phyloP scores from a whole-genome alignment of 1,140 invertebrate species.

The Holotrichia oblita region DNA sequence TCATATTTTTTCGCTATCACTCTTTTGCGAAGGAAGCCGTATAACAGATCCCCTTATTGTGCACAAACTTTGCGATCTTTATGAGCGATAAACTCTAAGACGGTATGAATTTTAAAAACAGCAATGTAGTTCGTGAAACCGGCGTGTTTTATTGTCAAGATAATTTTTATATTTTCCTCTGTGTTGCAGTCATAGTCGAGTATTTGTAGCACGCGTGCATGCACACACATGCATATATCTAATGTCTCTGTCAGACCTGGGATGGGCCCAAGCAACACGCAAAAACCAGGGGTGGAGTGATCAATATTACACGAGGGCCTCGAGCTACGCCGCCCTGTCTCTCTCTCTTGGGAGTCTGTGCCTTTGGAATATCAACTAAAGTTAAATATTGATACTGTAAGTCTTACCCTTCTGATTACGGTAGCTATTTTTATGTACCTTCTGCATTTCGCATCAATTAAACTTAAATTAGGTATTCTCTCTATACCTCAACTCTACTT shows the following conservation, averaged over 20 bases:
- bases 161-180: conserved; percentile 38
- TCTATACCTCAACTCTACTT: neutral
- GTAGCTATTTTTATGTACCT: conserved; percentile 22
- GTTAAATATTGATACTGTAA: conserved; percentile 46
- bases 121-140: conserved; percentile 1
- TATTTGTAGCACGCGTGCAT: conserved; percentile 19
- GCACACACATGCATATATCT: conserved; percentile 33
- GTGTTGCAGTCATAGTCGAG: conserved; percentile 8
- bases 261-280: conserved; percentile 34
- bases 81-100: conserved; percentile 26
- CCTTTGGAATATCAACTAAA: conserved; percentile 47
- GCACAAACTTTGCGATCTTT: conserved; percentile 31
- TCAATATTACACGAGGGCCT: conserved; percentile 47
- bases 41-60: neutral
- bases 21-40: neutral
- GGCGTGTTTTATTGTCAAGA: conserved; percentile 35
- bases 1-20: neutral
- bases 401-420: conserved; percentile 28
- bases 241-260: conserved; percentile 31
- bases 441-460: conserved; percentile 29
- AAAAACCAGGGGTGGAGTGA: conserved; percentile 44
- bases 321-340: conserved; percentile 44
- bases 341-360: conserved; percentile 45
- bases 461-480: conserved; percentile 11
- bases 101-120: conserved; percentile 34